Base-by-base conservation (phyloP, 2,113 vertebrate genomes). In the Cyphomyrus plagiostoma region DNA sequence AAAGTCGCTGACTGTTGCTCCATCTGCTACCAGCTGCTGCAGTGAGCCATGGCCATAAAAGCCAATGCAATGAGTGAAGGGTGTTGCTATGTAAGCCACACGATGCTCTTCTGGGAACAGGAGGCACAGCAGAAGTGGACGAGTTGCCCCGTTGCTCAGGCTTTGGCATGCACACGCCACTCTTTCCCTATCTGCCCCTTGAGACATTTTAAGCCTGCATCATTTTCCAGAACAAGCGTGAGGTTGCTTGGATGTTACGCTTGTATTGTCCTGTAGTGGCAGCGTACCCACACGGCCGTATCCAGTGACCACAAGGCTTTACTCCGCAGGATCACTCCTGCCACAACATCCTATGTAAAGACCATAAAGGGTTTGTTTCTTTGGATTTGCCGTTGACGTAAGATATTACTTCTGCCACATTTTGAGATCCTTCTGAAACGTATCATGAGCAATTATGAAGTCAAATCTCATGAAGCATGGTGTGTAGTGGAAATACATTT, bases 271-370 rank as follows among this genome's bases (percentile, higher is more conserved):
- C 62, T 89, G n/a, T 0, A 91, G 94, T 92, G 89, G 92, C 93
- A 94, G 95, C 94, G 93, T 52, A 95, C 93, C 92, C 94, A 94
- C 66, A 21, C 91, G 94, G 92, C 91, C 89, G 88, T 92, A 94
- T 92, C 66, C 2, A 53, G 90, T 86, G 23, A 77, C 58, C 90
- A 56, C 21, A 56, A 87, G 89, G 92, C 91, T 92, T 93, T 89
- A 84, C 62, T 49, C 88, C 86, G 74, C 89, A 53, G 30, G 49
- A 3, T 35, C 8, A 23, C 35, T 80, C 74, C 19, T 82, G 35
- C 48, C 46, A 80, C 52, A 88, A 88, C 35, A 19, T 6, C 49
- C 11, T 0, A 15, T 48, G 52, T 82, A 35, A 42, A 42, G n/a
- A 23, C 8, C 17, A 88, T 4, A 21, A 58, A 42, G 50, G 17